phyloP scores from a whole-genome alignment of 2,797 vertebrate species.

The Crenuchus spilurus region DNA sequence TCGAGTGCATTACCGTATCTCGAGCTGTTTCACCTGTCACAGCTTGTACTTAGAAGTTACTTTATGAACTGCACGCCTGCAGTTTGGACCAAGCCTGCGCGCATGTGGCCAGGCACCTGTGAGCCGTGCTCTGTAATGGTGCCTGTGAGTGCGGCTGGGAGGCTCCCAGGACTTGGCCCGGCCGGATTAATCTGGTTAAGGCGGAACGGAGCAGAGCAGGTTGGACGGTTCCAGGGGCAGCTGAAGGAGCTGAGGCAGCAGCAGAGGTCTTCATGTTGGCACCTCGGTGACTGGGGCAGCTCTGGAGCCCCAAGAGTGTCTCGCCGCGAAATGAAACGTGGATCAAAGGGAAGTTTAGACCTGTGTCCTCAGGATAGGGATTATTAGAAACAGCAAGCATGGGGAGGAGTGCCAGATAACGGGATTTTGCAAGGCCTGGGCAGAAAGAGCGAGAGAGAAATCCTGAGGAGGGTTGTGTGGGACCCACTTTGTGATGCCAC shows the following conservation, averaged over 20 bases:
- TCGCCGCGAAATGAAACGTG: constrained; percentile 77
- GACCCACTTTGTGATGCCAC: constrained; percentile 25
- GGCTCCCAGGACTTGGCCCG: background rate
- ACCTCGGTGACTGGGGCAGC: constrained; percentile 23
- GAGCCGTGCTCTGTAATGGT: background rate
- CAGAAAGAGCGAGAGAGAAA: constrained; percentile 15
- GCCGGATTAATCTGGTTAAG: constrained; percentile 38
- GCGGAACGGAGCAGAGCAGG: constrained; percentile 25
- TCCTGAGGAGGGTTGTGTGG: constrained; percentile 25
- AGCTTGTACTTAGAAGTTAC: background rate
- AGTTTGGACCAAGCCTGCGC: background rate
- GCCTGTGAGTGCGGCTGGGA: background rate
- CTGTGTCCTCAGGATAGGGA: constrained; percentile 79
- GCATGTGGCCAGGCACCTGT: background rate
- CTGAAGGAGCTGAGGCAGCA: constrained; percentile 12
- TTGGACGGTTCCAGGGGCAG: constrained; percentile 29
- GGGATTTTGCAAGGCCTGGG: constrained; percentile 47
- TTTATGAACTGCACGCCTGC: background rate
- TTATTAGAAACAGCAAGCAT: constrained; percentile 73
- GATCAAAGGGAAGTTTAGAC: constrained; percentile 84
- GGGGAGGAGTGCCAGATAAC: constrained; percentile 54
- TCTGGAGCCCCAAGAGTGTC: constrained; percentile 61
- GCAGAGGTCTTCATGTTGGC: constrained; percentile 10
- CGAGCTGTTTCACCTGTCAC: constrained; percentile 1
- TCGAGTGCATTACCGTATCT: constrained; percentile 10